These are phyloP conservation scores for Sander lucioperca DNA, from an alignment of 2,113 vertebrate species.

Conservation along the genomic window DNA sequence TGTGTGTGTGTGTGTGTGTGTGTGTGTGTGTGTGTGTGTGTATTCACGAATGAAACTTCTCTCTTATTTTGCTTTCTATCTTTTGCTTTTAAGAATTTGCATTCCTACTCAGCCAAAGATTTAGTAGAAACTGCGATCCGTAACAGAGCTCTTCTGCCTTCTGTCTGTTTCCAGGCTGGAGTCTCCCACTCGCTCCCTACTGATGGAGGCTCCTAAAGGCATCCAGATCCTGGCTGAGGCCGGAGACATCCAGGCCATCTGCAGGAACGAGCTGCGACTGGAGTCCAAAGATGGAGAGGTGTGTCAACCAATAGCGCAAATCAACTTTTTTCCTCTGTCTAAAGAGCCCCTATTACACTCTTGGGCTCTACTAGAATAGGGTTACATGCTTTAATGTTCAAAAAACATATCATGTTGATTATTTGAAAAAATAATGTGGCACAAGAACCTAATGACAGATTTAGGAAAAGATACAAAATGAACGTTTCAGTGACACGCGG, in stretches of 20 bases:
- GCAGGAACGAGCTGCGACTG: constrained; percentile 95
- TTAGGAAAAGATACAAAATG: no score
- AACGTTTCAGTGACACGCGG: no score
- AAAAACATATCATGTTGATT: no score
- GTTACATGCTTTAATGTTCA: no score
- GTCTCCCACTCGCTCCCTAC: constrained; percentile 93
- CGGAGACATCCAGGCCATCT: constrained; percentile 94
- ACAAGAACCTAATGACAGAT: no score
- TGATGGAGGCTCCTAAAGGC: constrained; percentile 98
- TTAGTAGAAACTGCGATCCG: fast-evolving
- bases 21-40: no score
- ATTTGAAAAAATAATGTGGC: no score
- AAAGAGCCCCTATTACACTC: no score
- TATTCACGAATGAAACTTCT: not conserved
- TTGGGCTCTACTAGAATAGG: no score
- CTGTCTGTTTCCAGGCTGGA: constrained; percentile 88
- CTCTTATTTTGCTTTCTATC: not conserved
- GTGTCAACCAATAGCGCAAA: not conserved
- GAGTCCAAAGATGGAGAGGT: constrained; percentile 99
- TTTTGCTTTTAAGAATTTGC: not conserved
- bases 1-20: no score
- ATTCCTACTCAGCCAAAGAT: not conserved
- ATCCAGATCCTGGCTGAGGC: constrained; percentile 97
- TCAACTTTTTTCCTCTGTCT: not conserved
- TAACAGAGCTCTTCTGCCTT: not conserved